phyloP scores from a whole-genome alignment of 2,888 invertebrate species.

The Sacculina carcini region DNA sequence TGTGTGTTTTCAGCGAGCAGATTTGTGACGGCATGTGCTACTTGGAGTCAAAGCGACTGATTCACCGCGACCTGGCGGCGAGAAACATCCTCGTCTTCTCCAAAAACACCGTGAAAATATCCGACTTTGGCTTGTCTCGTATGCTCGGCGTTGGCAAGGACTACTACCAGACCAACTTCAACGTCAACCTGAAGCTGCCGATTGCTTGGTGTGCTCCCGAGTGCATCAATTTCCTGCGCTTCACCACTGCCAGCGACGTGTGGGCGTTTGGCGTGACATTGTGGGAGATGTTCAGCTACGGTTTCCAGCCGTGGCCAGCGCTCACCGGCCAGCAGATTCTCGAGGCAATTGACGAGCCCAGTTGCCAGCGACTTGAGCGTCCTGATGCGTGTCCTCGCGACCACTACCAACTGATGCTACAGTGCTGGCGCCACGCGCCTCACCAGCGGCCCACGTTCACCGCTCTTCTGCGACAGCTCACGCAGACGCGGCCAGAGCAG shows the following conservation, averaged over 20 bases:
- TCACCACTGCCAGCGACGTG: conserved; percentile 87
- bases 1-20: conserved; percentile 86
- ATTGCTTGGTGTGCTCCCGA: conserved; percentile 99
- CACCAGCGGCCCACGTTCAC: conserved; percentile 63
- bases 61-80: conserved; percentile 91
- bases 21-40: conserved; percentile 96
- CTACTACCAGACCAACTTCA: conserved; percentile 95
- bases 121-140: conserved; percentile 85
- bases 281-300: conserved; percentile 99
- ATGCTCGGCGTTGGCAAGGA: conserved; percentile 92
- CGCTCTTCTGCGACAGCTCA: conserved; percentile 47
- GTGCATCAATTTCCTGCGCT: conserved; percentile 79
- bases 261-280: conserved; percentile 97
- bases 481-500: conserved; percentile 56
- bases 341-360: conserved; percentile 79
- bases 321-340: conserved; percentile 78
- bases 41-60: conserved; percentile 77
- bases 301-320: conserved; percentile 93
- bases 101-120: conserved; percentile 89
- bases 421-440: conserved; percentile 89
- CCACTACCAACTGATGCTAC: conserved; percentile 69
- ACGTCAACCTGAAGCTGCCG: conserved; percentile 82
- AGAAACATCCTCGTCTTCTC: conserved; percentile 91
- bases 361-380: conserved; percentile 56
- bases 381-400: conserved; percentile 85